Conservation (phyloP, 2,797 vertebrate species). For the Pangasius larnaudii region DNA sequence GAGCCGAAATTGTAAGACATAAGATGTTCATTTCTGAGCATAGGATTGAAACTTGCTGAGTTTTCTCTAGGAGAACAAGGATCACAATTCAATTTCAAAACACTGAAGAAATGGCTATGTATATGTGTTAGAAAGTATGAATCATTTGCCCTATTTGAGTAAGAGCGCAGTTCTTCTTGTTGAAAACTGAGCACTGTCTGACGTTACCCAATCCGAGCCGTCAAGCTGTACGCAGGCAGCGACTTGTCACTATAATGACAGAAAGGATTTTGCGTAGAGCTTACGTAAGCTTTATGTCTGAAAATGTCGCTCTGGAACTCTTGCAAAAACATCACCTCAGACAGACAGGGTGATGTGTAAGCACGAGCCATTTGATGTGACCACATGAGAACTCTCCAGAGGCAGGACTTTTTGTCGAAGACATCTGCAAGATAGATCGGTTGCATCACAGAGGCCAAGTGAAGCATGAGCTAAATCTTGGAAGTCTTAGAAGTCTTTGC, state of each 20-base stretch:
- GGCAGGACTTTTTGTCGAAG: neutral
- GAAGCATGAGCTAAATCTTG: conserved; percentile 29
- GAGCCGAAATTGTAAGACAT: neutral
- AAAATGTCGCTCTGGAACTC: neutral
- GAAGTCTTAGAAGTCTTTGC: conserved; percentile 38
- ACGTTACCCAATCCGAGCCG: neutral
- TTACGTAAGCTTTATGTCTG: neutral
- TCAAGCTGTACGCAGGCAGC: neutral
- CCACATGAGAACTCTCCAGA: conserved; percentile 10
- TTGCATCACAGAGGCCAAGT: conserved; percentile 14
- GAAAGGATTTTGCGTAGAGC: neutral
- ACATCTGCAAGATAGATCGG: neutral
- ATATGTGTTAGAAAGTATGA: neutral
- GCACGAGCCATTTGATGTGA: conserved; percentile 1
- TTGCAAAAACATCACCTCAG: neutral
- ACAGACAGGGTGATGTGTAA: neutral
- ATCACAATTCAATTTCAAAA: neutral
- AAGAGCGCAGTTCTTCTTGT: neutral
- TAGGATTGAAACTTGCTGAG: neutral
- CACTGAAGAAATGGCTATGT: neutral
- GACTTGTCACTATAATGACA: neutral
- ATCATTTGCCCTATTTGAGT: neutral
- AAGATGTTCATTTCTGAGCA: neutral
- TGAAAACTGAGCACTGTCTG: neutral
- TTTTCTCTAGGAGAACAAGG: neutral